Base-by-base conservation (phyloP, 2,888 invertebrate genomes). In the Orchesella flavescens region DNA sequence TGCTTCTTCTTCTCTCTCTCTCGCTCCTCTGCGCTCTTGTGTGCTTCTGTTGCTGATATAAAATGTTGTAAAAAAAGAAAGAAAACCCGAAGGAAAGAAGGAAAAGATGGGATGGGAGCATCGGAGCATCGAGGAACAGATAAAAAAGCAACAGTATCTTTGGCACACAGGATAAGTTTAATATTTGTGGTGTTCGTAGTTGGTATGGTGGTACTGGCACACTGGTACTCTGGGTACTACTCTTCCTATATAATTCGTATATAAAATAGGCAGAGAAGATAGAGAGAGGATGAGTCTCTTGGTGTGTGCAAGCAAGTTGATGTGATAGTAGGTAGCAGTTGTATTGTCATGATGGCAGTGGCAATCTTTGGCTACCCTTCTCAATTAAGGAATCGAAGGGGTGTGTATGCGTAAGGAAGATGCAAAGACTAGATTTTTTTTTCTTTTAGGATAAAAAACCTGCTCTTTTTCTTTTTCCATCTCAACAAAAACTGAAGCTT, bases 331-430 rank as follows among this genome's bases (percentile, higher is more conserved):
- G 83, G 78, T 78, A 77, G 76, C 57, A 72, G 83, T 78, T 78
- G 83, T 73, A 83, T 74, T 83, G 83, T 83, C 83, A 83, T 66
- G 71, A 78, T 73, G 59, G 78, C 74, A 74, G 83, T 74, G 78
- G 83, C 83, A 83, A 83, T 83, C 73, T 78, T 83, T 83, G 83
- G 78, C 74, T 83, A 83, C 78, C 83, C 78, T 83, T 83, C 83
- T 83, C 78, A 83, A 83, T 83, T 83, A 83, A 78, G 83, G 73
- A 78, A 74, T 78, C 74, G 74, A 78, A 74, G 78, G 77, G 77
- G 83, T 78, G 78, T 78, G 83, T 77, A 74, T 78, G 78, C 66
- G 83, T 78, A 78, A 83, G 83, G 68, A 83, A 78, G 83, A 83
- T 83, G 83, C 77, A 68, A 49, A 77, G 46, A 65, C 43, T 19